Conservation (phyloP, 2,113 vertebrate species). For the Corythornis cristatus region DNA sequence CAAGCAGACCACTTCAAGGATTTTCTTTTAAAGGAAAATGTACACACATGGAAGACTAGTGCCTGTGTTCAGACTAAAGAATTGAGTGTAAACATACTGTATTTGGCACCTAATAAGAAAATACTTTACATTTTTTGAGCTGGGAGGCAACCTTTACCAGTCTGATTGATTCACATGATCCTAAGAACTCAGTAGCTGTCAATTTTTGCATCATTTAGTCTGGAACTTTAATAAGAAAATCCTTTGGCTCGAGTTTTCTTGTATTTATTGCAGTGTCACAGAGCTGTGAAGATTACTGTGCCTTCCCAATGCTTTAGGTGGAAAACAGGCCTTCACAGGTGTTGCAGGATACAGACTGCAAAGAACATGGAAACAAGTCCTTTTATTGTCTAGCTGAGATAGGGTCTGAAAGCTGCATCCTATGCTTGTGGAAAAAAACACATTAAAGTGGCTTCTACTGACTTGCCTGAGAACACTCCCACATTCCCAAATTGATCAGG, state of each 20-base stretch:
- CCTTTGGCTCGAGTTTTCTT: background rate
- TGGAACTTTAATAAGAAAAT: background rate
- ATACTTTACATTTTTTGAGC: background rate
- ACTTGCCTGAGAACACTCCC: background rate
- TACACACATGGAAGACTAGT: background rate
- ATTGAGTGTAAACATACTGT: background rate
- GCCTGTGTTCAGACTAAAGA: background rate
- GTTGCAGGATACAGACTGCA: background rate
- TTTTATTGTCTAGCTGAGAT: background rate
- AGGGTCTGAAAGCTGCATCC: background rate
- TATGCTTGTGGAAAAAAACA: background rate
- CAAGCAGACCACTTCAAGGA: background rate
- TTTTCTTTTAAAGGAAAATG: background rate
- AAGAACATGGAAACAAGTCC: accelerated
- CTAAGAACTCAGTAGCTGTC: background rate
- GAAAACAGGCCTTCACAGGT: background rate
- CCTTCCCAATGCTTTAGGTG: background rate
- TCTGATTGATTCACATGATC: background rate
- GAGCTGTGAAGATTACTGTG: background rate
- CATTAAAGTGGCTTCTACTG: background rate
- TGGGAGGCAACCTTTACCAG: accelerated
- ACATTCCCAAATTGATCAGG: background rate
- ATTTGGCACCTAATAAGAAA: background rate
- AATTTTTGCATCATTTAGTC: background rate
- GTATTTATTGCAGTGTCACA: background rate